phyloP scores from a whole-genome alignment of 2,113 vertebrate species.

The Haemorhous mexicanus region DNA sequence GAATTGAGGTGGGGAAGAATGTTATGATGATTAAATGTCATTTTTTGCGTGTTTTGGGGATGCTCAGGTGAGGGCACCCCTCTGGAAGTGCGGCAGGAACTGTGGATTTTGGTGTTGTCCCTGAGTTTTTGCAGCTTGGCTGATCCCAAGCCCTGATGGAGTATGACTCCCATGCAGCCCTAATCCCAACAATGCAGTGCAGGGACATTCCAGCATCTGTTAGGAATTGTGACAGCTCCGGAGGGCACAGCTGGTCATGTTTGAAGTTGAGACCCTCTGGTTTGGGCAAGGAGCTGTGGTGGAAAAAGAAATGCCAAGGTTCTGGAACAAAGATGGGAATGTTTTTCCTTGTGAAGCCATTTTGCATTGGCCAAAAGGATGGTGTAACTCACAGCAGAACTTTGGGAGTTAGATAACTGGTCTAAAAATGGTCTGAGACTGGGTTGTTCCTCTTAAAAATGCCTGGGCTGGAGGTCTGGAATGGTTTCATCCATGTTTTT shows the following conservation, averaged over 20 bases:
- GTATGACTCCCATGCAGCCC: background rate
- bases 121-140: background rate
- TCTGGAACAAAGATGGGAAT: background rate
- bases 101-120: background rate
- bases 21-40: background rate
- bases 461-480: background rate
- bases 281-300: constrained; percentile 11
- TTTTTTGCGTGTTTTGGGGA: background rate
- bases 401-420: background rate
- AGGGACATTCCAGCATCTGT: constrained; percentile 41
- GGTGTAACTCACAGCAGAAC: background rate
- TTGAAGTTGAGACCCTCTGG: constrained; percentile 24
- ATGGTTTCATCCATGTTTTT: background rate
- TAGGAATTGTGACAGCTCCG: constrained; percentile 33
- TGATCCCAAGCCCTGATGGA: background rate
- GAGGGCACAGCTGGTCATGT: constrained; percentile 29
- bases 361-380: background rate
- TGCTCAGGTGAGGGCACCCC: background rate
- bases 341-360: background rate
- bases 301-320: background rate
- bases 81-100: background rate
- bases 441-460: background rate
- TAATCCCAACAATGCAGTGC: background rate
- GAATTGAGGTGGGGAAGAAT: background rate
- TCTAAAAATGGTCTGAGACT: background rate